These are phyloP conservation scores for Gibbula magus DNA, from an alignment of 2,888 invertebrate species.

Conservation along the genomic window DNA sequence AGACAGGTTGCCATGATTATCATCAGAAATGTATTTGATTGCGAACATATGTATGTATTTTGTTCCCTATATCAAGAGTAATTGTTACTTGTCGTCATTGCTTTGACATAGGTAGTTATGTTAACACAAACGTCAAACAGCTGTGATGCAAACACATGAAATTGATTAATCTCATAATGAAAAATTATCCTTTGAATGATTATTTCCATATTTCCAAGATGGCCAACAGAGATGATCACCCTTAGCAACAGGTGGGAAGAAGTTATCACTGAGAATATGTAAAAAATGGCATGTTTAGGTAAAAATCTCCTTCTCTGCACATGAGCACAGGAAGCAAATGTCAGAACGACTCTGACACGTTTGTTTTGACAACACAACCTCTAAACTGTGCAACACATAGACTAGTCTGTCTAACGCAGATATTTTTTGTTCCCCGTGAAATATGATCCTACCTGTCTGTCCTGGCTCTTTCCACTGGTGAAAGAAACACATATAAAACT, in stretches of 20 bases:
- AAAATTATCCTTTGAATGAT: background rate
- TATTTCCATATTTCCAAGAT: background rate
- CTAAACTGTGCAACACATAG: background rate
- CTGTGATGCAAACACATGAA: background rate
- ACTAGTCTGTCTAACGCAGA: background rate
- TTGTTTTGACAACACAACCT: slow-evolving; percentile 21
- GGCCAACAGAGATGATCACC: background rate
- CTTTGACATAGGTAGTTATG: no score
- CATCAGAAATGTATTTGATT: no score
- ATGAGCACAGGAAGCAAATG: slow-evolving; percentile 15
- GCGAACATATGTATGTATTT: no score
- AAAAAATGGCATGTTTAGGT: background rate
- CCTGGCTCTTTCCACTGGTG: background rate
- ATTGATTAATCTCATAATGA: slow-evolving; percentile 6
- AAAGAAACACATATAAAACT: background rate
- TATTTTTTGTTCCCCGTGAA: slow-evolving; percentile 6
- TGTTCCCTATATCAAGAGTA: no score
- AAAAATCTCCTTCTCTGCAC: background rate
- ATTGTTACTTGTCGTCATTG: no score
- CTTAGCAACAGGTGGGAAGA: background rate
- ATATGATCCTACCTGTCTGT: slow-evolving; percentile 4
- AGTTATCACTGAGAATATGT: background rate
- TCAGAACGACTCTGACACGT: slow-evolving; percentile 20
- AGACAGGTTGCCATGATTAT: no score
- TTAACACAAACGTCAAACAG: background rate